phyloP scores from a whole-genome alignment of 2,797 vertebrate species.

The Acanthornis magna region DNA sequence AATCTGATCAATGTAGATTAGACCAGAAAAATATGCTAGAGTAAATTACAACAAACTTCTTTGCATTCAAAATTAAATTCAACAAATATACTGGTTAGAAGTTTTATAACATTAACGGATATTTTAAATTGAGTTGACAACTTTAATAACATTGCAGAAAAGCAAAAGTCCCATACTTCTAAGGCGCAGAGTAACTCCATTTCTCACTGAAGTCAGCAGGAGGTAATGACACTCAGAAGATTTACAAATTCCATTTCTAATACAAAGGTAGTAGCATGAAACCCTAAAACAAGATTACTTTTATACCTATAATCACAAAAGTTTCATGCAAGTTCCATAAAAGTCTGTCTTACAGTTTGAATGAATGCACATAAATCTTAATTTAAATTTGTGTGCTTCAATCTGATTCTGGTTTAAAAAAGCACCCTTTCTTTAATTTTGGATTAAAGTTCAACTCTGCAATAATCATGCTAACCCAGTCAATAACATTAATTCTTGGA shows the following conservation, averaged over 20 bases:
- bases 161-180: background rate
- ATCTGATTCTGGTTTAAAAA: background rate
- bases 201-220: background rate
- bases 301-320: background rate
- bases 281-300: background rate
- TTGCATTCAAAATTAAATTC: background rate
- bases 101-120: background rate
- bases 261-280: background rate
- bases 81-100: background rate
- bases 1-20: background rate
- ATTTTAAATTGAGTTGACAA: background rate
- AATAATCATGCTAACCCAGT: background rate
- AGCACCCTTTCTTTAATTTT: background rate
- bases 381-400: background rate
- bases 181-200: background rate
- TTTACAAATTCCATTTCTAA: background rate
- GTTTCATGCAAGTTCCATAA: background rate
- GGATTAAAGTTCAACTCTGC: background rate
- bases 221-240: background rate
- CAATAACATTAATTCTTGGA: conserved; percentile 6
- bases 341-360: background rate
- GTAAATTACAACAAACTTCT: background rate
- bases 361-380: background rate
- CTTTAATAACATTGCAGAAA: background rate
- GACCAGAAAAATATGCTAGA: background rate